phyloP scores from a whole-genome alignment of 2,888 invertebrate genomes.

The Oligia latruncula region DNA sequence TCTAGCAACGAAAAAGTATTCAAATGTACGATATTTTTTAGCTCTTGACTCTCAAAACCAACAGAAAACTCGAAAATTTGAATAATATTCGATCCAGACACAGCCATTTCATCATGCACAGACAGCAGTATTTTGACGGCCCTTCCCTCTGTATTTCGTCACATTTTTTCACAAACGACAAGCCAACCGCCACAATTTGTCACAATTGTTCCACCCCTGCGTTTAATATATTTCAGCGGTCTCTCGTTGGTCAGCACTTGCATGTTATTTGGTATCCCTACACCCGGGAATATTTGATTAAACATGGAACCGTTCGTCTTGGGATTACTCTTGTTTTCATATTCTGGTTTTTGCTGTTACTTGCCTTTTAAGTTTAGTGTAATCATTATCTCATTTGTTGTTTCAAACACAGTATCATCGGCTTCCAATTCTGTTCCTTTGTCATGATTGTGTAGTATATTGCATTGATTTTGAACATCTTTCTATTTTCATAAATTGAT shows the following conservation, averaged over 20 bases:
- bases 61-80: not conserved
- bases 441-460: too few species aligned
- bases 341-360: not conserved
- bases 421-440: not conserved
- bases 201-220: slow-evolving; percentile 63
- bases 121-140: slow-evolving; percentile 20
- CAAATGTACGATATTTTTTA: not conserved
- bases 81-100: slow-evolving; percentile 18
- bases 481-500: not conserved
- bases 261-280: slow-evolving; percentile 50
- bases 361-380: not conserved
- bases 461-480: not conserved
- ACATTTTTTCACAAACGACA: slow-evolving; percentile 52
- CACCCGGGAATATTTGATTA: slow-evolving; percentile 47
- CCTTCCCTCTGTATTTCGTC: slow-evolving; percentile 28
- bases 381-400: not conserved
- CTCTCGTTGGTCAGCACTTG: slow-evolving; percentile 48
- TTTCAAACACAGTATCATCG: not conserved
- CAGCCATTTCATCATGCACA: slow-evolving; percentile 2
- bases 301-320: slow-evolving; percentile 32
- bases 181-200: slow-evolving; percentile 56
- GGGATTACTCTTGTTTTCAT: slow-evolving; percentile 6
- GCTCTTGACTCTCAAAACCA: not conserved
- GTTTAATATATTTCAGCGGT: slow-evolving; percentile 56
- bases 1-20: not conserved